phyloP scores from a whole-genome alignment of 2,797 vertebrate species.

The Sebastes kiyomatsui region DNA sequence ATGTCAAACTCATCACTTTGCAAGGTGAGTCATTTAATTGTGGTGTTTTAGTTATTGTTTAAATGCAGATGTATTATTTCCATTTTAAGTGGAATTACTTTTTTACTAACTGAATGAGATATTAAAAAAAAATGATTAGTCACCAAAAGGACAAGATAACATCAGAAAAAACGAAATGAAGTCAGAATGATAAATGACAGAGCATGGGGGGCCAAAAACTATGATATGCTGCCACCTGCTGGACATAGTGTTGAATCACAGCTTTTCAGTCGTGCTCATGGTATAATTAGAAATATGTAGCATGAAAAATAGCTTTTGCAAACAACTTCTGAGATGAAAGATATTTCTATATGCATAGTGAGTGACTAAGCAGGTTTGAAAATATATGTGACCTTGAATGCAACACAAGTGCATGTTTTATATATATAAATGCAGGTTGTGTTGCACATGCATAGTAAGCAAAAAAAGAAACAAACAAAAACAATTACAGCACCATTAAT shows the following conservation, averaged over 20 bases:
- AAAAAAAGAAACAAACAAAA: neutral
- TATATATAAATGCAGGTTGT: neutral
- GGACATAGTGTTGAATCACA: constrained; percentile 28
- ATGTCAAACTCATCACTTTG: neutral
- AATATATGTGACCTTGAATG: neutral
- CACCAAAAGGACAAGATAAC: neutral
- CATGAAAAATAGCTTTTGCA: neutral
- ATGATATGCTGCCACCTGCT: constrained; percentile 53
- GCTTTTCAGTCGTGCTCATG: neutral
- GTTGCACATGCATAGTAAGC: neutral
- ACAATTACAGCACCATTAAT: neutral
- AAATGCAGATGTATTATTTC: neutral
- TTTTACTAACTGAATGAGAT: neutral
- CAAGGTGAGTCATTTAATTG: neutral
- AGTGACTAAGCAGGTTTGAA: neutral
- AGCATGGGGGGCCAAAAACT: neutral
- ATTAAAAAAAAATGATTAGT: neutral
- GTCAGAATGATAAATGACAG: neutral
- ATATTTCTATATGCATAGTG: neutral
- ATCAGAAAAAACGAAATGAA: neutral
- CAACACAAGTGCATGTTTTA: neutral
- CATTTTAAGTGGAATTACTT: neutral
- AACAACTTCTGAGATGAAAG: neutral
- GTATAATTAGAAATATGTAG: neutral
- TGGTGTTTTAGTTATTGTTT: neutral